These are phyloP conservation scores for Lerista edwardsae DNA, from an alignment of 2,797 vertebrate species.

Conservation along the genomic window DNA sequence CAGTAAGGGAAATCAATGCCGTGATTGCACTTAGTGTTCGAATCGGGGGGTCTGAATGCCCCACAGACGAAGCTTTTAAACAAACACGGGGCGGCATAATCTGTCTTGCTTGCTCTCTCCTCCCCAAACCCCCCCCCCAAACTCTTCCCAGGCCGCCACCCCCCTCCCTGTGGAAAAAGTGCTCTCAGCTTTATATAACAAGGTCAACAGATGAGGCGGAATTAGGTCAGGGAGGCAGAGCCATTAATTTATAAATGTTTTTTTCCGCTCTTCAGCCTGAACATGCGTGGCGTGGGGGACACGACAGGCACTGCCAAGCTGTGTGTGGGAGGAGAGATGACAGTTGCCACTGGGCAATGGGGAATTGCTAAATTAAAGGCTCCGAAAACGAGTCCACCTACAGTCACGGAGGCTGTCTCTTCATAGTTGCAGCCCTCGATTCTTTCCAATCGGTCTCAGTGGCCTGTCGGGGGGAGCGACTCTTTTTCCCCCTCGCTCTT, in stretches of 20 bases:
- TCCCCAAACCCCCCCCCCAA: background rate
- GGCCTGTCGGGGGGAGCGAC: too few species aligned
- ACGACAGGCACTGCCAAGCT: background rate
- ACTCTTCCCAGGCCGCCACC: too few species aligned
- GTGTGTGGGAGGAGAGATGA: background rate
- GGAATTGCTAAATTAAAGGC: too few species aligned
- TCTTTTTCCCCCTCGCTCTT: too few species aligned
- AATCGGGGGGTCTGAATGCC: constrained; percentile 58
- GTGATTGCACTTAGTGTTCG: constrained; percentile 64
- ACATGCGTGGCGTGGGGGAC: constrained; percentile 32
- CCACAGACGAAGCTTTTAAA: constrained; percentile 57
- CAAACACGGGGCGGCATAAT: constrained; percentile 57
- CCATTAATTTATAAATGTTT: constrained; percentile 7
- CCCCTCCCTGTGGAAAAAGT: constrained; percentile 46
- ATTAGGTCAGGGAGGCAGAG: constrained; percentile 48
- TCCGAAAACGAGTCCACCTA: too few species aligned
- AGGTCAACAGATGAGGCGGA: constrained; percentile 67
- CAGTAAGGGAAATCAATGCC: constrained; percentile 69
- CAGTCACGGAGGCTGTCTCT: too few species aligned
- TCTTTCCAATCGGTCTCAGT: too few species aligned
- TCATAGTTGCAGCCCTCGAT: too few species aligned
- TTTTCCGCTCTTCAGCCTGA: background rate
- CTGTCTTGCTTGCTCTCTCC: background rate
- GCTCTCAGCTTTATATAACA: constrained; percentile 65
- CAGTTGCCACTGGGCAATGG: background rate